A percentile compares a stretch with the other conserved stretches of the same genome.
phyloP scores from a whole-genome alignment of 2,797 vertebrate species.

The Limnodromus scolopaceus region DNA sequence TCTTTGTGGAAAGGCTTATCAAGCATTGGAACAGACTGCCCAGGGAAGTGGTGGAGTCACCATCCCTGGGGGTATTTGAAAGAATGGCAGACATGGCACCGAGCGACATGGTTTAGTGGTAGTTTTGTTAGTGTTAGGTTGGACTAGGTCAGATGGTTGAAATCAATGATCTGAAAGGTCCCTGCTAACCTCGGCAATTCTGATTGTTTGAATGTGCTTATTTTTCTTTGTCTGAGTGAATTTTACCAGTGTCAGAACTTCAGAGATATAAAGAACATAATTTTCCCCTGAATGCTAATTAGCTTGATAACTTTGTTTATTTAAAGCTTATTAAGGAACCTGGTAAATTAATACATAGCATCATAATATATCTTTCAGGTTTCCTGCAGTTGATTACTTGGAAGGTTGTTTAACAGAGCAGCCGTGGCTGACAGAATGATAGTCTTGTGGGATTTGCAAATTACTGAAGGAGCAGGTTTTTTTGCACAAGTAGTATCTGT shows the following conservation, averaged over 20 bases:
- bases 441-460: background rate
- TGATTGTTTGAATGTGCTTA: background rate
- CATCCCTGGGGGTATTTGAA: background rate
- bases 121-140: background rate
- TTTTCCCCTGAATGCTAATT: slow-evolving; percentile 2
- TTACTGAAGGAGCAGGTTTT: slow-evolving; percentile 22
- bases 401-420: background rate
- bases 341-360: slow-evolving; percentile 8
- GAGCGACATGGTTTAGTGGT: background rate
- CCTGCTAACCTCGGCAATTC: background rate
- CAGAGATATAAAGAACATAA: background rate
- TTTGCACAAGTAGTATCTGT: slow-evolving; percentile 51
- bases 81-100: background rate
- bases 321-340: slow-evolving; percentile 45
- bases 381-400: background rate
- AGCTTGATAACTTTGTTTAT: slow-evolving; percentile 22
- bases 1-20: background rate
- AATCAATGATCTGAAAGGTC: background rate
- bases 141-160: background rate
- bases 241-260: background rate
- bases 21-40: background rate
- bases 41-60: background rate
- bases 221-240: background rate
- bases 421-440: background rate
- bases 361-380: background rate